Evolutionary conservation across 2,888 invertebrate genomes (phyloP).

Genomic region (Rosalia funebris): DNA sequence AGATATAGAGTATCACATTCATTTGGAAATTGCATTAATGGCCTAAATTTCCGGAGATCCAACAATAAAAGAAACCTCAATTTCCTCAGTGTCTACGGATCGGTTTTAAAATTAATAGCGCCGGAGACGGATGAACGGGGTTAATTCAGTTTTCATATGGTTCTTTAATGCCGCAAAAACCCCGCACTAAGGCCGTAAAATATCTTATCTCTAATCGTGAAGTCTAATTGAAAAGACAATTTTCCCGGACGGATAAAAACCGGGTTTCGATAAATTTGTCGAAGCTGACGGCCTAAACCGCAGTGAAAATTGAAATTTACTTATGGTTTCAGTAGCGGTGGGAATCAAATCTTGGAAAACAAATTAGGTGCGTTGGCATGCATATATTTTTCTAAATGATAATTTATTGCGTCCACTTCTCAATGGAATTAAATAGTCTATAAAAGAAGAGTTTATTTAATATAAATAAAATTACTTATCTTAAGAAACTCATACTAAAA

Average conservation of each 20-base stretch:
- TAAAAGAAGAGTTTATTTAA: no score
- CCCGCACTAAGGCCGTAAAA: constrained; percentile 18
- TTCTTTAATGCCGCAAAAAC: constrained; percentile 1
- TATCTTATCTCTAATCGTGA: constrained; percentile 32
- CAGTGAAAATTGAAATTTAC: constrained; percentile 38
- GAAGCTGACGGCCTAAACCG: constrained; percentile 30
- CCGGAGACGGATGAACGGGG: not conserved
- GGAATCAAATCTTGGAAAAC: constrained; percentile 8
- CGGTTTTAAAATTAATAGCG: constrained; percentile 13
- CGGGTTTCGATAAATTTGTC: constrained; percentile 35
- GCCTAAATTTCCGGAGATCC: constrained; percentile 9
- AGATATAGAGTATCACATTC: not conserved
- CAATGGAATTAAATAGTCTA: no score
- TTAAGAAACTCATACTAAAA: no score
- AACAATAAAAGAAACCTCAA: constrained; percentile 10
- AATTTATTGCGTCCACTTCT: no score
- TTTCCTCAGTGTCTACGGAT: constrained; percentile 10
- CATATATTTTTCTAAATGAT: no score
- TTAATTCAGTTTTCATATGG: constrained; percentile 20
- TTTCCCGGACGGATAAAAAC: constrained; percentile 32
- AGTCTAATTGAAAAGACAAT: constrained; percentile 39
- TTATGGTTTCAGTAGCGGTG: constrained; percentile 31
- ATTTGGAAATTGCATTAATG: constrained; percentile 8
- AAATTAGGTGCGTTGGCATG: no score
- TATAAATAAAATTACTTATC: no score